A percentile compares a stretch with the other conserved stretches of the same genome.
Conservation (phyloP, 1,140 invertebrate species). For the Liolophura sinensis region DNA sequence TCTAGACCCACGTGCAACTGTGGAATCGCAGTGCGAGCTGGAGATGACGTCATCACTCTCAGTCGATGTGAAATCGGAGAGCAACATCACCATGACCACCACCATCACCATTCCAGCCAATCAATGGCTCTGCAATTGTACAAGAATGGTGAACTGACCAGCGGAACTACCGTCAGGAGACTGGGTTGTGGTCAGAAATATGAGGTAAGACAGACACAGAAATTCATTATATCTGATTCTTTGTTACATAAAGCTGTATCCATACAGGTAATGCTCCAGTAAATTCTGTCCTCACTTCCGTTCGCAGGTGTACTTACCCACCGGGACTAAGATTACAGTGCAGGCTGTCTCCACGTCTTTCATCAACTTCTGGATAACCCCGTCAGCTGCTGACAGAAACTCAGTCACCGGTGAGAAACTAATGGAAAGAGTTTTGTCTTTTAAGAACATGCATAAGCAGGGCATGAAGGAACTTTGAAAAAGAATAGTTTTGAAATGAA, state of each 20-base stretch:
- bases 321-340: constrained; percentile 44
- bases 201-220: constrained; percentile 16
- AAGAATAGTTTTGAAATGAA: too few relatives aligned
- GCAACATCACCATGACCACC: not conserved
- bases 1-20: constrained; percentile 46
- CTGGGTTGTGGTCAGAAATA: constrained; percentile 41
- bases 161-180: constrained; percentile 33
- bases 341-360: constrained; percentile 32
- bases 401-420: too few relatives aligned
- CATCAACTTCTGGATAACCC: constrained; percentile 42
- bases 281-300: too few relatives aligned
- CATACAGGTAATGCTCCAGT: too few relatives aligned
- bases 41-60: constrained; percentile 54
- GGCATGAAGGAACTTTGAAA: too few relatives aligned
- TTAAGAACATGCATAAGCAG: too few relatives aligned
- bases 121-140: constrained; percentile 26
- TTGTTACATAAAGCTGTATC: not conserved
- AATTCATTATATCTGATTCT: not conserved
- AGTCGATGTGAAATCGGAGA: constrained; percentile 31
- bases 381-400: constrained; percentile 18
- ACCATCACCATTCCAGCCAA: not conserved
- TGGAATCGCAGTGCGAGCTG: constrained; percentile 49
- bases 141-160: constrained; percentile 35
- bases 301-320: constrained; percentile 41
- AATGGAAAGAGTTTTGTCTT: too few relatives aligned